Evolutionary conservation across 2,113 vertebrate genomes (phyloP), one percentile per base, ranked within the genome.

Genomic region (Nannobrachium achirus): DNA sequence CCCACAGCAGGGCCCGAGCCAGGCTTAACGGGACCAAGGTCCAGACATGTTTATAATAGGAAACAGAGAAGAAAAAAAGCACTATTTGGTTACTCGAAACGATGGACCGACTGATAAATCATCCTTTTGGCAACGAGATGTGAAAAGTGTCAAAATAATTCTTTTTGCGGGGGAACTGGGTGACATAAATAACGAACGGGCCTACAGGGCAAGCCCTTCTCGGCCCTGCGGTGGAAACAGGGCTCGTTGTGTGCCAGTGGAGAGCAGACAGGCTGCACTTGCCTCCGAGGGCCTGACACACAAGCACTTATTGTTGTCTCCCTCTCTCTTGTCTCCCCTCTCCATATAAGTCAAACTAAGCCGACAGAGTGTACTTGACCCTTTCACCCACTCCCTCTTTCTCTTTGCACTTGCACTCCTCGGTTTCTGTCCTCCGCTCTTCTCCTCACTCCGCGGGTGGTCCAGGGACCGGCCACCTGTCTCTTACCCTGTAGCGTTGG

Each of bases 311-410:
- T 82, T 89, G 81, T 86, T 84, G 78, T 84, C 58, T 59, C 76
- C 44, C 77, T 77, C 71, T 77, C 71, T 63, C 61, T 62, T 66
- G 63, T 66, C 56, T 19, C 56, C 25, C 44, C 59, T 61, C 40
- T 79, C 64, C 61, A 77, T 77, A 79, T 78, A 85, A 85, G 89
- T 88, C 85, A 89, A 82, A 73, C 81, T 86, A 81, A 86, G 76
- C 75, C 85, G 85, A 82, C 75, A 84, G 80, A 73, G 88, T 89
- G 80, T 81, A 83, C 87, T 86, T 89, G 81, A 86, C 89, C 85
- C 76, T 4, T 57, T 87, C 86, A 83, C 85, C 88, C 63, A 63
- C 67, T 85, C 78, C 56, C 81, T 76, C 71, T 86, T 80, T 87
- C 71, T 80, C 65, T 25, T 15, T 42, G 3, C 25, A 11, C 51